These are phyloP conservation scores for Campoletis sonorensis DNA, from an alignment of 1,140 invertebrate genomes.

Conservation along the genomic window DNA sequence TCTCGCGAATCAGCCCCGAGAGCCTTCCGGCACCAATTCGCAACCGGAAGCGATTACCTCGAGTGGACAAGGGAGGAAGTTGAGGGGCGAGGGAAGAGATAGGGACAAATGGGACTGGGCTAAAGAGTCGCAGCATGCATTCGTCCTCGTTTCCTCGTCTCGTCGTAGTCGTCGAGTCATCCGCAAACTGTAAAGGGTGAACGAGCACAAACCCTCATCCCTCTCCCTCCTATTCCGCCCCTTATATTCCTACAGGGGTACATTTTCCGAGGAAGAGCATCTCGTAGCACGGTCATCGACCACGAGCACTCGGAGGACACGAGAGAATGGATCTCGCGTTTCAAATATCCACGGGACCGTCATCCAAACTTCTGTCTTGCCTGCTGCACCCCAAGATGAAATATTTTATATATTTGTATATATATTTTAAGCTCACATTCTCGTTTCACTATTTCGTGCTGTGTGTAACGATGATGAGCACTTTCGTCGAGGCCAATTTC, in stretches of 20 bases:
- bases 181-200: not conserved
- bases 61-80: constrained; percentile 4
- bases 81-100: constrained; percentile 1
- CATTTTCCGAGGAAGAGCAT: not conserved
- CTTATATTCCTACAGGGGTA: not conserved
- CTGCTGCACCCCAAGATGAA: not conserved
- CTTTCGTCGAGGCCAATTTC: not conserved
- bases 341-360: not conserved
- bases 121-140: not conserved
- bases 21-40: constrained; percentile 1
- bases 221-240: not conserved
- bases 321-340: not conserved
- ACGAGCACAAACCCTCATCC: not conserved
- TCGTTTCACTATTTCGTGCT: not conserved
- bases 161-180: not conserved
- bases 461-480: constrained; percentile 3
- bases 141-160: constrained; percentile 2
- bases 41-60: constrained; percentile 16
- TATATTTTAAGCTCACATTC: not conserved
- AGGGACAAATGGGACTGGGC: not conserved
- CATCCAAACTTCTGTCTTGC: not conserved
- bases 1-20: not conserved
- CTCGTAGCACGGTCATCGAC: not conserved
- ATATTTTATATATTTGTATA: no score
- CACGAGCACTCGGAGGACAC: not conserved